Base-by-base conservation (phyloP, 2,113 vertebrate species). In the Elachura formosa region DNA sequence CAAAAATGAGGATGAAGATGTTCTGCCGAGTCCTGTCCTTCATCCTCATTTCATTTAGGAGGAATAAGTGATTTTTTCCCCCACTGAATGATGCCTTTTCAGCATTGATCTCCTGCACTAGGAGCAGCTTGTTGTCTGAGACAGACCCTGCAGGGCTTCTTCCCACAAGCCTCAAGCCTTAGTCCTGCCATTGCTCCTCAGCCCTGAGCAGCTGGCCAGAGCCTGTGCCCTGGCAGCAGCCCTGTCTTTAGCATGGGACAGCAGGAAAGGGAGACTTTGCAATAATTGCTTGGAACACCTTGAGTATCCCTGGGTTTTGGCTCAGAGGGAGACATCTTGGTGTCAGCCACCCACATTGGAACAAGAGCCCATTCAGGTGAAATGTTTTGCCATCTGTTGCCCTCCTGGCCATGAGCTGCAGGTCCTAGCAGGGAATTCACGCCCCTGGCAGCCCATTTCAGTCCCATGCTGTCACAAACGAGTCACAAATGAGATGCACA, bases 401-500 rank as follows among this genome's bases (percentile, higher is more conserved):
- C 25, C 18, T 86, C 24, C 64, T 81, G 84, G 61, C 59, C 46
- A n/a, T 0, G 3, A 86, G 43, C 61, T 83, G 84, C n/a, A 34
- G 51, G 20, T 87, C 26, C 68, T 40, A 58, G 55, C 3, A 4
- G 66, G 46, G 48, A 74, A 63, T 62, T 71, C 76, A 38, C 46
- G 43, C 71, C 46, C 29, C n/a, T 3, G 2, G 62, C n/a, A 52
- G 49, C 0, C 13, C 46, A 17, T 20, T 25, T 23, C 28, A 29
- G 48, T 36, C 21, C 77, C 56, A 2, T 0, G 1, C 13, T 1
- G 19, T 11, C 1, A n/a, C 8, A 40, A n/a, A n/a, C n/a, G 51
- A 86, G 48, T 20, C 6, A 2, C 64, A 59, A 34, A 31, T 6
- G 43, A 89, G 59, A 51, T n/a, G 51, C 72, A 26, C 2, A 1